Evolutionary conservation across 2,888 invertebrate genomes (phyloP), one percentile per base, ranked within the genome.

Genomic region (Plusia festucae): DNA sequence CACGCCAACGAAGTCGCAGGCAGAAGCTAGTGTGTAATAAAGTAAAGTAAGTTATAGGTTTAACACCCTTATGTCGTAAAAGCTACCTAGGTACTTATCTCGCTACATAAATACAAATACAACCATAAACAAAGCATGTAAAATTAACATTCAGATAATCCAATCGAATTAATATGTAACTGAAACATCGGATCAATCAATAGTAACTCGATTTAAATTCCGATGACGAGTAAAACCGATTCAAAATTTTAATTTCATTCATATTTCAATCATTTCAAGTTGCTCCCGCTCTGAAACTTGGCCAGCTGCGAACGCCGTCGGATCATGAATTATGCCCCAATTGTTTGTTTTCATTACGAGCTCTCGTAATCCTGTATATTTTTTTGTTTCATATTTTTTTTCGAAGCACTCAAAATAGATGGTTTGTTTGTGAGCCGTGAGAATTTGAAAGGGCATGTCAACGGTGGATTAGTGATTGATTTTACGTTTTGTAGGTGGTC

Each of bases 291-390:
- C 70, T 75, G 69, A 70, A 64, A 53, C 57, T 60, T 71, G 60
- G 77, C 70, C 57, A 70, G 67, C 76, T 74, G 46, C 16, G 56
- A 69, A 60, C 66, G 68, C 69, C 72, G 71, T 72, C 79, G 80
- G 81, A 81, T 88, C 85, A 86, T 88, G 85, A 90, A 88, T 90
- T 87, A 89, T 84, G 83, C 82, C 68, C 73, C 78, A 77, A 84
- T 84, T 91, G 91, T 92, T 92, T 91, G 86, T 92, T 93, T 92
- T 90, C 85, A 86, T 90, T 83, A 84, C 83, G 85, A 87, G 82
- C 89, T 84, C 85, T 83, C 77, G 88, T 91, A 90, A 89, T 89
- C 86, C 88, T 83, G 78, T 81, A 82, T 86, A 83, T 79, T 87
- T 91, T 49, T 91, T 89, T 90, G 87, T 89, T 86, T 86, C 81